These are phyloP conservation scores for Prochilodus magdalenae DNA, from an alignment of 2,113 vertebrate species.

Conservation along the genomic window DNA sequence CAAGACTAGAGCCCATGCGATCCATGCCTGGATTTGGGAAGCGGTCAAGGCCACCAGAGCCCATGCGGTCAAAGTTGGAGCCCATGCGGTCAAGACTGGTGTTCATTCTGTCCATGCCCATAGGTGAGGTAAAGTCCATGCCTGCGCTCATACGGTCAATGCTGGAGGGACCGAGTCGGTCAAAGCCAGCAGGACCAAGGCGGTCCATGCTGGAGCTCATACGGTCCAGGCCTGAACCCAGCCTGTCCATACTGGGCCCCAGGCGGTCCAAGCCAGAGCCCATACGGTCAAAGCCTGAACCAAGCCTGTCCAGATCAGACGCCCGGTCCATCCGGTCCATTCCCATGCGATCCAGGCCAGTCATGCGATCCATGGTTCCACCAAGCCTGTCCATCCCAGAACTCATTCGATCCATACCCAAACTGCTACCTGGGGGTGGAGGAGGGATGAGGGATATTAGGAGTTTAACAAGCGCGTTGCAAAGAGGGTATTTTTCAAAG, in stretches of 20 bases:
- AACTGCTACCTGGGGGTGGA: slow-evolving; percentile 69
- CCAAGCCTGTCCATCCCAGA: slow-evolving; percentile 82
- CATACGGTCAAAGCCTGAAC: slow-evolving; percentile 89
- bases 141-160: slow-evolving; percentile 87
- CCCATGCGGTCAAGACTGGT: slow-evolving; percentile 78
- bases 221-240: slow-evolving; percentile 88
- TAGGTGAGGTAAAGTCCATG: slow-evolving; percentile 74
- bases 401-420: slow-evolving; percentile 87
- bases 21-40: slow-evolving; percentile 82
- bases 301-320: slow-evolving; percentile 86
- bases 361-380: slow-evolving; percentile 87
- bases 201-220: slow-evolving; percentile 89
- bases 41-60: slow-evolving; percentile 70
- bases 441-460: not conserved
- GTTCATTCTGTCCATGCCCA: slow-evolving; percentile 81
- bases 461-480: too few relatives aligned
- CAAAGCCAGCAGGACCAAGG: slow-evolving; percentile 82
- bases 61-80: slow-evolving; percentile 64
- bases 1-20: slow-evolving; percentile 86
- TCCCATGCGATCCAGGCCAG: slow-evolving; percentile 84
- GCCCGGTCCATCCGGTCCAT: slow-evolving; percentile 86
- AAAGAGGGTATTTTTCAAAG: not conserved
- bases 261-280: slow-evolving; percentile 88
- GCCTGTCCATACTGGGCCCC: slow-evolving; percentile 88
- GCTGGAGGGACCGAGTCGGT: slow-evolving; percentile 85